Base-by-base conservation (phyloP, 2,797 vertebrate genomes). In the Spinus olivaceus region DNA sequence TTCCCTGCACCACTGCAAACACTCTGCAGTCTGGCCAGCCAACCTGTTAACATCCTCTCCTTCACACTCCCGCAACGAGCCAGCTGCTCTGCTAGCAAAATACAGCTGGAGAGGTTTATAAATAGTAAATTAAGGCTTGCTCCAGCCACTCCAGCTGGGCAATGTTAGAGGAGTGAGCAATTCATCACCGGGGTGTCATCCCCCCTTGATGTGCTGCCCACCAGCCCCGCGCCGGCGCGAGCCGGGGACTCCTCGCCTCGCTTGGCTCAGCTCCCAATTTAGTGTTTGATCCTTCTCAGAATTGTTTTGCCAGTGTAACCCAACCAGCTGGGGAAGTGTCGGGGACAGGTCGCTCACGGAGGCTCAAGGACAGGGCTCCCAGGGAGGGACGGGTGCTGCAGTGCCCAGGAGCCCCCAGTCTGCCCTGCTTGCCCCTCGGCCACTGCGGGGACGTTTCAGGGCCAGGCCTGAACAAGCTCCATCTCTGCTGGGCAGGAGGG, bases 41-140 rank as follows among this genome's bases (percentile, higher is more conserved):
- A 94, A 95, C 96, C 92, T 97, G 97, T 97, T 97, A 97, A 97
- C 97, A 97, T 97, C 91, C 69, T 51, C 84, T 97, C 96, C 90
- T 96, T 97, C 97, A 96, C 96, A 97, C 96, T 95, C 93, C 92
- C 8, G 53, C 96, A 88, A 88, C 59, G 37, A 96, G 87, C 96
- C 94, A 95, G 95, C 93, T 95, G 96, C 96, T 96, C 88, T 93
- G 97, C 89, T 47, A 16, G 96, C 24, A 96, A 98, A 97, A 97
- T 95, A 96, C 93, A 97, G 96, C 97, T 95, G 92, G 94, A 91
- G 86, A 96, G 79, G 90, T 94, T 97, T 96, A 96, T 96, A 96
- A 97, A 97, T 95, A 96, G 97, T 92, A 97, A 97, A 97, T 97
- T 93, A 97, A 97, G 95, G 90, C 90, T 90, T 93, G 90, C 72